Conservation (phyloP, 2,113 vertebrate species). For the Phylloscopus whistleri region DNA sequence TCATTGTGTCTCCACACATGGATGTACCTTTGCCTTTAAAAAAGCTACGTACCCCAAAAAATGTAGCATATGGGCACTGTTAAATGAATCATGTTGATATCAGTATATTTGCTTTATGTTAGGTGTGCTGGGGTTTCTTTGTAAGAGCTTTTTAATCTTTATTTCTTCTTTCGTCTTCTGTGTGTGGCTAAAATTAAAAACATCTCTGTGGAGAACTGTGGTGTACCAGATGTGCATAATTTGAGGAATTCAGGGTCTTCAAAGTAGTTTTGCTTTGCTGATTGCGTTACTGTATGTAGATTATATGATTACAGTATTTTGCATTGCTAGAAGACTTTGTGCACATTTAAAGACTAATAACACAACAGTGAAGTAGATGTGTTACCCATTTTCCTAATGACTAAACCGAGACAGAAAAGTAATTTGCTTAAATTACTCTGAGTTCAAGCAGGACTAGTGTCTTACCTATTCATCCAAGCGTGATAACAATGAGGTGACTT, state of each 20-base stretch:
- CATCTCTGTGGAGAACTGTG: not conserved
- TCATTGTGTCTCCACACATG: not conserved
- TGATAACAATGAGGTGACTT: constrained; percentile 53
- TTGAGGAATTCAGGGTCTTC: constrained; percentile 30
- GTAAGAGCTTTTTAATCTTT: not conserved
- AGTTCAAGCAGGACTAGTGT: not conserved
- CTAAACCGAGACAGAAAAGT: constrained; percentile 58
- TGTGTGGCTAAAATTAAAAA: constrained; percentile 24
- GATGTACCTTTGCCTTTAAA: not conserved
- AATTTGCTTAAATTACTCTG: constrained; percentile 61
- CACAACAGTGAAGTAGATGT: constrained; percentile 38
- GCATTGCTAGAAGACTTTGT: constrained; percentile 31
- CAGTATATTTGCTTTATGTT: not conserved
- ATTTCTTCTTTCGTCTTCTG: constrained; percentile 7
- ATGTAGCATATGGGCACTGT: not conserved
- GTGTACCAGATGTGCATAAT: constrained; percentile 13
- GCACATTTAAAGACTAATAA: constrained; percentile 47
- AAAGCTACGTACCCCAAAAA: not conserved
- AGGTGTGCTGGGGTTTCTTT: not conserved
- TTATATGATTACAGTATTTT: constrained; percentile 48
- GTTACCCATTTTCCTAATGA: constrained; percentile 56
- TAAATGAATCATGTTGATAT: not conserved
- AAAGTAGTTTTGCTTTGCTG: constrained; percentile 38
- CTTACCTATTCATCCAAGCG: constrained; percentile 39
- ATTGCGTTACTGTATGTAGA: constrained; percentile 40